These are phyloP conservation scores for Bovichtus variegatus DNA, from an alignment of 2,797 vertebrate species.

Conservation along the genomic window DNA sequence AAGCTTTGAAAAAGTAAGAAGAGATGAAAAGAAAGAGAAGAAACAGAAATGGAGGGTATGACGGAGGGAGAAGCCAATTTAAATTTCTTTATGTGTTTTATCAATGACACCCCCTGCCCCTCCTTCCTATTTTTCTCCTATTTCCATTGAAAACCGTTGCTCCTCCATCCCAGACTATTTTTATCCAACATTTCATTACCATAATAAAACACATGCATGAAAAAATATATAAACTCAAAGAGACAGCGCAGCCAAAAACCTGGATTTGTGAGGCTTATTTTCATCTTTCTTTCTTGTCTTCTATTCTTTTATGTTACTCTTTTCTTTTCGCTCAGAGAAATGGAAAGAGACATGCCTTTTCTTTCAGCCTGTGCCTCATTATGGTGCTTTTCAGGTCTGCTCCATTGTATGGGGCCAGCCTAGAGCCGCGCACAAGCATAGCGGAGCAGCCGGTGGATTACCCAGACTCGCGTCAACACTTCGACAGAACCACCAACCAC, in stretches of 20 bases:
- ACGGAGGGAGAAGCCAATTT: constrained; percentile 27
- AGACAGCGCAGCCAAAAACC: constrained; percentile 80
- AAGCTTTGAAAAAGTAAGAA: constrained; percentile 28
- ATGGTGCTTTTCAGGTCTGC: constrained; percentile 80
- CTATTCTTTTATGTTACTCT: constrained; percentile 80
- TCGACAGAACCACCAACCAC: constrained; percentile 56
- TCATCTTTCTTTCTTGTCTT: constrained; percentile 80
- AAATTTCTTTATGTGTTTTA: constrained; percentile 63
- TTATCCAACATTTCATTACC: constrained; percentile 79
- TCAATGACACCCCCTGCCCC: constrained; percentile 66
- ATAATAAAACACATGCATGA: constrained; percentile 84
- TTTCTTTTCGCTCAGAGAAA: constrained; percentile 81
- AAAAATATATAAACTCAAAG: constrained; percentile 82
- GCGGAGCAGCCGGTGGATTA: constrained; percentile 77
- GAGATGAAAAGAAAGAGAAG: constrained; percentile 32
- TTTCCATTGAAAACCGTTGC: constrained; percentile 70
- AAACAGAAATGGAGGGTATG: constrained; percentile 12
- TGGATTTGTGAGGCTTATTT: constrained; percentile 84
- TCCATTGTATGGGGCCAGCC: constrained; percentile 77
- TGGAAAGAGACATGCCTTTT: constrained; percentile 84
- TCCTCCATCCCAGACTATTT: constrained; percentile 77
- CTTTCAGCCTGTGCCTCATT: constrained; percentile 79
- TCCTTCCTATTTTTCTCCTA: constrained; percentile 37
- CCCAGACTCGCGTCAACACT: constrained; percentile 66
- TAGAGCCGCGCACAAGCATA: constrained; percentile 64